Evolutionary conservation across 2,113 vertebrate species (phyloP), one percentile per base, ranked within the genome.

Genomic region (Sander vitreus): DNA sequence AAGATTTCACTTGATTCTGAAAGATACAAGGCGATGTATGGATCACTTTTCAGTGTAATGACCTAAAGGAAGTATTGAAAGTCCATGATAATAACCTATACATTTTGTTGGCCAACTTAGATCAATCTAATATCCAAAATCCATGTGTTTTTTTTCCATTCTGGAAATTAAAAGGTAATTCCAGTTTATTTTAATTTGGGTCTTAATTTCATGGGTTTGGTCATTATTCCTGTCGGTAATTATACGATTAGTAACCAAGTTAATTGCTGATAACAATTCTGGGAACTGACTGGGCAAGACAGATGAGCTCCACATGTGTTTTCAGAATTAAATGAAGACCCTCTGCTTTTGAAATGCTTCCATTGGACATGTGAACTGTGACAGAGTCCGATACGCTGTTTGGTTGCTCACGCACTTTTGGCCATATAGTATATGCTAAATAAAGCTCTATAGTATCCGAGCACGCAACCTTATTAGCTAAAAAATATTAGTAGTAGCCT

Each of bases 1-100:
- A 97, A 94, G 90, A 97, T 93, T 90, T 96, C 96, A 55, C 95
- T 95, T 76, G 96, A 97, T 75, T 96, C 97, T 98, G 94, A 1
- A 71, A 89, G 66, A 88, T n/a, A 83, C 12, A 67, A 74, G 5
- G 62, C 0, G 6, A 25, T 19, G 6, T 18, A 13, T 21, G 14
- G 14, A 78, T 73, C 45, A 71, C 25, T 12, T 76, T 25, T 53
- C 2, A 62, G 27, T 30, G 19, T 4, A 36, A 21, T 67, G 36
- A 36, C 25, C 6, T 4, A 6, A 27, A n/a, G 16, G 4, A 64
- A 27, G 59, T 25, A 25, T 36, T 16, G n/a, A 47, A 6, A 23
- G 43, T 50, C 1, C 9, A 50, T 39, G n/a, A 60, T 19, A 19
- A 36, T 51, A 19, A 39, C 15, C 5, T 25, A 16, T 19, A 12